phyloP scores from a whole-genome alignment of 2,113 vertebrate genomes.

The Tapirus terrestris region DNA sequence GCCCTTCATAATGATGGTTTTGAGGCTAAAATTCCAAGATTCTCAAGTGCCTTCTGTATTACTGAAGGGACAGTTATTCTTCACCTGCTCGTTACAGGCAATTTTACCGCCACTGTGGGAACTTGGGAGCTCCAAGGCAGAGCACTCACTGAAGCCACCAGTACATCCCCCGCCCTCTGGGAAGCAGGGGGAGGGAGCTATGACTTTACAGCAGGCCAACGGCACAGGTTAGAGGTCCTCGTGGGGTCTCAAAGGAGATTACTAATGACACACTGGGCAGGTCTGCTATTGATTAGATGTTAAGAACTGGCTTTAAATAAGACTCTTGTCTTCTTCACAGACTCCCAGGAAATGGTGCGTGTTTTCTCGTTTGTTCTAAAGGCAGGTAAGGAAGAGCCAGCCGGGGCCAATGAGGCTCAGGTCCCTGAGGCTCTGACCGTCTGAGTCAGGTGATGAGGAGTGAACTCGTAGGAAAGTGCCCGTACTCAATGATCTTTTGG shows the following conservation, averaged over 20 bases:
- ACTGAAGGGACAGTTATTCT: background rate
- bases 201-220: background rate
- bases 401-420: background rate
- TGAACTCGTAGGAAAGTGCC: too few relatives aligned
- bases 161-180: background rate
- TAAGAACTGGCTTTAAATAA: background rate
- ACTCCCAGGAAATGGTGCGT: background rate
- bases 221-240: background rate
- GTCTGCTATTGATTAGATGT: background rate
- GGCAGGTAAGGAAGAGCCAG: too few relatives aligned
- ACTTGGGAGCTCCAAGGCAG: background rate
- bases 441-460: too few relatives aligned
- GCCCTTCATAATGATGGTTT: background rate
- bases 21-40: background rate
- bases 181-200: background rate
- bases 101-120: too few relatives aligned
- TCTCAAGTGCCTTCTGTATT: background rate
- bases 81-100: fast-evolving
- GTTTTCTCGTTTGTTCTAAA: background rate
- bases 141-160: background rate
- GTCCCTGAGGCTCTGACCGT: background rate
- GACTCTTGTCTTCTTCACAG: background rate
- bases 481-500: too few relatives aligned
- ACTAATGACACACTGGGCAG: background rate
- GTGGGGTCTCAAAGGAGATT: background rate